Conservation (phyloP, 1,140 invertebrate species). For the Drosophila hydei region DNA sequence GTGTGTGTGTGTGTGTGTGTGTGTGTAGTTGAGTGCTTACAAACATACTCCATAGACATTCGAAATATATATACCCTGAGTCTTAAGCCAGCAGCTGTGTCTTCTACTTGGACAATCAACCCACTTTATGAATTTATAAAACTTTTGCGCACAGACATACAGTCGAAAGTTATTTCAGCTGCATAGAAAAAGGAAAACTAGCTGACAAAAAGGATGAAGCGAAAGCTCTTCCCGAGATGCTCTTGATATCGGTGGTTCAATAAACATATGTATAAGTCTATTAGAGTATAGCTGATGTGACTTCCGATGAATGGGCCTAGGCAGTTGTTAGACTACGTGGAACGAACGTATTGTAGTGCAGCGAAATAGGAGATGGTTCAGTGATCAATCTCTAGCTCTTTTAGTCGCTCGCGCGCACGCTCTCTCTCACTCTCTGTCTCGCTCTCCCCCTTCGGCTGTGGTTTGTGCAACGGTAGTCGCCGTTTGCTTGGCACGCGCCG, state of each 20-base stretch:
- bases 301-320: not conserved
- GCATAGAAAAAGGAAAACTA: too few species aligned
- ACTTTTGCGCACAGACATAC: too few species aligned
- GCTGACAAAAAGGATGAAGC: too few species aligned
- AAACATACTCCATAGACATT: not conserved
- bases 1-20: not conserved
- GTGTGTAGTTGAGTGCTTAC: not conserved
- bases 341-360: constrained; percentile 5
- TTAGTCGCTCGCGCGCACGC: not conserved
- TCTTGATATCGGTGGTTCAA: too few species aligned
- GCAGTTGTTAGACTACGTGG: constrained; percentile 4
- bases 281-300: not conserved
- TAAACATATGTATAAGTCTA: too few species aligned
- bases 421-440: too few species aligned
- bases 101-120: not conserved
- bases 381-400: constrained; percentile 36
- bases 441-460: constrained; percentile 9
- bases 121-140: too few species aligned
- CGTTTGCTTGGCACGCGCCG: constrained; percentile 66
- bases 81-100: not conserved
- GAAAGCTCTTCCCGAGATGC: too few species aligned
- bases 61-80: constrained; percentile 6
- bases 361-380: constrained; percentile 52
- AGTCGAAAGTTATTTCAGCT: too few species aligned
- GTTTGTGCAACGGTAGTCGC: constrained; percentile 52